phyloP scores from a whole-genome alignment of 1,140 invertebrate species.

The Bombyx mori region DNA sequence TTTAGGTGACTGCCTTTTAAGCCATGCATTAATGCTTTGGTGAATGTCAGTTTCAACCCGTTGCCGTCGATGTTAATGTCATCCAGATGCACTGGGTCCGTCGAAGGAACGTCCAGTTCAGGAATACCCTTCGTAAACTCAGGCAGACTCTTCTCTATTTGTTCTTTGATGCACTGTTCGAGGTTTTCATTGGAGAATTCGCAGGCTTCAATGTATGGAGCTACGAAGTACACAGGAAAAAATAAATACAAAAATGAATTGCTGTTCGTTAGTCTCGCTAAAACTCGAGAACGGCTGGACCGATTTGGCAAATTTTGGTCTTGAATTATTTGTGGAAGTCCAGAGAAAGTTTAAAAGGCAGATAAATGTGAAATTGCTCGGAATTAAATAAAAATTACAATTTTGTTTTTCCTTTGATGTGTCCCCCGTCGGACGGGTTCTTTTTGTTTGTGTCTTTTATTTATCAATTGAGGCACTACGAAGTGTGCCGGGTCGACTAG shows the following conservation, averaged over 20 bases:
- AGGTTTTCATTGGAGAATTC: conserved; percentile 49
- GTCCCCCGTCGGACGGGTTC: too few relatives aligned
- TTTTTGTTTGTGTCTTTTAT: too few relatives aligned
- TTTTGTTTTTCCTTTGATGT: too few relatives aligned
- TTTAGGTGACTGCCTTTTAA: conserved; percentile 32
- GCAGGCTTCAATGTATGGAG: conserved; percentile 68
- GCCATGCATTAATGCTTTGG: conserved; percentile 41
- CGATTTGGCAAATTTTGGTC: too few relatives aligned
- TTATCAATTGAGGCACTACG: too few relatives aligned
- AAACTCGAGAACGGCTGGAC: too few relatives aligned
- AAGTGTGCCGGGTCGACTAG: too few relatives aligned
- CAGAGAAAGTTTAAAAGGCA: too few relatives aligned
- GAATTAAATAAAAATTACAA: too few relatives aligned
- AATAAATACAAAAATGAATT: neutral
- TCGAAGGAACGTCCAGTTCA: conserved; percentile 50
- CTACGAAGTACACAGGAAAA: conserved; percentile 42
- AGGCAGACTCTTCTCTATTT: conserved; percentile 54
- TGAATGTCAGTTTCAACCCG: conserved; percentile 45
- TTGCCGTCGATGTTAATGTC: conserved; percentile 50
- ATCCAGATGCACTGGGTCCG: conserved; percentile 57
- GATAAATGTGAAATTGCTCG: too few relatives aligned
- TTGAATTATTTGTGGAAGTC: too few relatives aligned
- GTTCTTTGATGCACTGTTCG: conserved; percentile 54
- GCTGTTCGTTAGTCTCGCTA: too few relatives aligned
- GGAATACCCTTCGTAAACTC: conserved; percentile 64